These are phyloP conservation scores for Pocota personata DNA, from an alignment of 2,888 invertebrate species.

Conservation along the genomic window DNA sequence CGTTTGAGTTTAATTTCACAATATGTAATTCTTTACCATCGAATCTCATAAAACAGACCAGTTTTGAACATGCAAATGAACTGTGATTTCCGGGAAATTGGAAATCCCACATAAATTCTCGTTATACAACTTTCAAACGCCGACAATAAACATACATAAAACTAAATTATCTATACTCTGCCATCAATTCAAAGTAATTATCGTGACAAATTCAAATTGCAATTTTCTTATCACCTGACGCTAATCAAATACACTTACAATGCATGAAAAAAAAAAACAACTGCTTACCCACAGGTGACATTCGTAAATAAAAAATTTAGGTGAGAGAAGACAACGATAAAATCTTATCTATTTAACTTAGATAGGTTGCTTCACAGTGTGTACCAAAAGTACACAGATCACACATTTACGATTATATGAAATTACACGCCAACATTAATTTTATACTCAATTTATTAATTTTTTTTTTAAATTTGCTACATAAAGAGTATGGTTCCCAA, in stretches of 20 bases:
- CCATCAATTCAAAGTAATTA: neutral
- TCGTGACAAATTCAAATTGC: constrained; percentile 19
- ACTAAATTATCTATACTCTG: neutral
- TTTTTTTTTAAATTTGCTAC: too few species aligned
- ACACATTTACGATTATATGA: too few species aligned
- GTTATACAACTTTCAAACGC: neutral
- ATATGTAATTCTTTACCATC: too few species aligned
- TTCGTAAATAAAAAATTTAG: neutral
- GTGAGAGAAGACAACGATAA: neutral
- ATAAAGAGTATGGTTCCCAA: too few species aligned
- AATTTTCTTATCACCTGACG: constrained; percentile 29
- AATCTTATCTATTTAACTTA: neutral
- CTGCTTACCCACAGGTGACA: constrained; percentile 6
- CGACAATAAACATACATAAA: neutral
- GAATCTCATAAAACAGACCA: too few species aligned
- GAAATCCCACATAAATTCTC: neutral
- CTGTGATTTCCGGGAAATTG: neutral
- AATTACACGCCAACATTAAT: too few species aligned
- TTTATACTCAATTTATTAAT: too few species aligned
- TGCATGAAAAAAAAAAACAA: neutral
- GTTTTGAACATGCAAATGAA: neutral
- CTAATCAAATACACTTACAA: constrained; percentile 11
- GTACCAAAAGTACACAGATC: neutral
- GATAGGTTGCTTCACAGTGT: neutral
- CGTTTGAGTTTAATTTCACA: too few species aligned